phyloP scores from a whole-genome alignment of 1,140 invertebrate genomes.

The Drosophila melanica region DNA sequence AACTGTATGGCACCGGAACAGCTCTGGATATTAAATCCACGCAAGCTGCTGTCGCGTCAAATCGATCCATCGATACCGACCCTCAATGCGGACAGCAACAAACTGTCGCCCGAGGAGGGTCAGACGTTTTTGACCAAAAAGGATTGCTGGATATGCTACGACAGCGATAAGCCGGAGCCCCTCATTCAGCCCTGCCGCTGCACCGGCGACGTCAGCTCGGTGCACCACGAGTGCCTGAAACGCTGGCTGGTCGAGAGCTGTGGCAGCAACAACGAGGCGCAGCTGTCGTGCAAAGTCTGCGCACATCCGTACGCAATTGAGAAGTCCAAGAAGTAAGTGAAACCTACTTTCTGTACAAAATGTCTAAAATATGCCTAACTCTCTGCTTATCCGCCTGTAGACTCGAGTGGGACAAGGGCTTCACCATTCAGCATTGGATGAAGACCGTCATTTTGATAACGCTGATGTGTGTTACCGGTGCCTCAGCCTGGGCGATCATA shows the following conservation, averaged over 20 bases:
- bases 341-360: not conserved
- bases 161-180: slow-evolving; percentile 90
- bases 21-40: slow-evolving; percentile 96
- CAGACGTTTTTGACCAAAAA: slow-evolving; percentile 85
- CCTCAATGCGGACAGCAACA: slow-evolving; percentile 74
- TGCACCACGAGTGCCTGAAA: slow-evolving; percentile 96
- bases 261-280: slow-evolving; percentile 85
- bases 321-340: slow-evolving; percentile 86
- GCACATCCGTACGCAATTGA: slow-evolving; percentile 90
- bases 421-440: slow-evolving; percentile 92
- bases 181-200: slow-evolving; percentile 96
- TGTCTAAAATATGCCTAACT: not conserved
- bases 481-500: slow-evolving; percentile 91
- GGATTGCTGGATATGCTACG: slow-evolving; percentile 98
- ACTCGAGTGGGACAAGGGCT: slow-evolving; percentile 91
- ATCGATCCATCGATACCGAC: slow-evolving; percentile 84
- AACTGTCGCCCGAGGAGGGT: slow-evolving; percentile 81
- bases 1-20: slow-evolving; percentile 97
- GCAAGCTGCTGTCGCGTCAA: slow-evolving; percentile 89
- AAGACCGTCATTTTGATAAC: slow-evolving; percentile 88
- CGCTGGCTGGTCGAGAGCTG: slow-evolving; percentile 92
- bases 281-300: slow-evolving; percentile 91
- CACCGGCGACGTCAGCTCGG: slow-evolving; percentile 94
- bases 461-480: slow-evolving; percentile 89
- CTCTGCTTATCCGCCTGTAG: slow-evolving; percentile 68